phyloP scores from a whole-genome alignment of 1,140 invertebrate species.

The Drosophila cardini region DNA sequence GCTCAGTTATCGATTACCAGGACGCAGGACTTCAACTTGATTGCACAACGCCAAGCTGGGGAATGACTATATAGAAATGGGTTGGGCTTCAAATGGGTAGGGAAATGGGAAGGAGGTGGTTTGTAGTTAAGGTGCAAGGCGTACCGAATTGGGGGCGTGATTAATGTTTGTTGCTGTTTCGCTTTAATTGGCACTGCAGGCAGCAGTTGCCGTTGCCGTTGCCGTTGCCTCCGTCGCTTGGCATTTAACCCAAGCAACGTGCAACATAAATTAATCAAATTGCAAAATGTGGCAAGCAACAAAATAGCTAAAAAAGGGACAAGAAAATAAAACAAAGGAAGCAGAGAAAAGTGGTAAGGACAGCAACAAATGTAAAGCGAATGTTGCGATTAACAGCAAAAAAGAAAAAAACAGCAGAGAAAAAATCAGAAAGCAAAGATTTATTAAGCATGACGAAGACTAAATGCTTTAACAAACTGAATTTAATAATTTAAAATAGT shows the following conservation, averaged over 20 bases:
- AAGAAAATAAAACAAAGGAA: not conserved
- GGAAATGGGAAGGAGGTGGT: not conserved
- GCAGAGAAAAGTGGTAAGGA: conserved; percentile 1
- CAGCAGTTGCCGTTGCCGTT: conserved; percentile 1
- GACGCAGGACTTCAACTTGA: conserved; percentile 14
- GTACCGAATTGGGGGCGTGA: not conserved
- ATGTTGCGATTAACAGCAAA: conserved; percentile 17
- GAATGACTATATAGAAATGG: not conserved
- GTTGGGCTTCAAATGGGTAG: too few species aligned
- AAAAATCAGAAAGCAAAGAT: not conserved
- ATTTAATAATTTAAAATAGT: not conserved
- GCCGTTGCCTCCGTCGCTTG: not conserved
- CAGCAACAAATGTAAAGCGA: conserved; percentile 41
- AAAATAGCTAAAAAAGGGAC: conserved; percentile 16
- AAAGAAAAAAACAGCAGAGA: not conserved
- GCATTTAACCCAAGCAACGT: conserved; percentile 44
- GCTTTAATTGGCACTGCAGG: conserved; percentile 50
- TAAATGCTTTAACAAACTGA: conserved; percentile 2
- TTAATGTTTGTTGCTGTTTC: conserved; percentile 10
- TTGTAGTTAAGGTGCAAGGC: too few species aligned
- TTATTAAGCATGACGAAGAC: not conserved
- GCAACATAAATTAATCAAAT: conserved; percentile 78
- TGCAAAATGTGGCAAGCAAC: conserved; percentile 57
- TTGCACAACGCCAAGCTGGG: not conserved
- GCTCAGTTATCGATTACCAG: conserved; percentile 41